A percentile compares a stretch with the other conserved stretches of the same genome.
phyloP scores from a whole-genome alignment of 2,113 vertebrate species.

The Toxotes chatareus region DNA sequence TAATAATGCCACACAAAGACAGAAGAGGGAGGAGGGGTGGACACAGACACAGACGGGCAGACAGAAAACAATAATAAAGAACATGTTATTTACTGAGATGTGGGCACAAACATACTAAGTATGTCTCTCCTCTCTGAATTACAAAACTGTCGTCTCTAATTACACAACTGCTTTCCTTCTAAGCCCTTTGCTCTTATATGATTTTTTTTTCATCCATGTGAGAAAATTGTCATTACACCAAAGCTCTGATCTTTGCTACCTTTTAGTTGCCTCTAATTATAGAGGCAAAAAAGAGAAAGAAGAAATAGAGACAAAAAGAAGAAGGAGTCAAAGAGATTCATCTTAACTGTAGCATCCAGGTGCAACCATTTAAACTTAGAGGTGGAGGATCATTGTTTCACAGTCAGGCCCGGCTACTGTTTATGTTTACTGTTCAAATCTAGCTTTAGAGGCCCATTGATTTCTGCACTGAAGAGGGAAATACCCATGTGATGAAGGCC shows the following conservation, averaged over 20 bases:
- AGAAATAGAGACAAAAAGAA: background rate
- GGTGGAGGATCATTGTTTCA: constrained; percentile 83
- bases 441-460: constrained; percentile 95
- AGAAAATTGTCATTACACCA: background rate
- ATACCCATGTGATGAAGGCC: constrained; percentile 88
- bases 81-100: constrained; percentile 51
- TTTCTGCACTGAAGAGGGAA: constrained; percentile 95
- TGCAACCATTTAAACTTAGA: constrained; percentile 17
- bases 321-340: background rate
- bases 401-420: constrained; percentile 68
- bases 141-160: constrained; percentile 13
- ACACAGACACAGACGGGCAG: constrained; percentile 27
- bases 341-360: background rate
- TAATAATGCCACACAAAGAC: constrained; percentile 91
- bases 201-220: background rate
- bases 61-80: constrained; percentile 60
- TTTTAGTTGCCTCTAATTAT: background rate
- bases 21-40: constrained; percentile 28
- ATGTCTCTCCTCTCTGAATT: constrained; percentile 25
- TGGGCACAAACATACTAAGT: constrained; percentile 1
- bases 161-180: background rate
- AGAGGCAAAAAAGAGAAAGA: background rate
- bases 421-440: constrained; percentile 89
- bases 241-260: background rate
- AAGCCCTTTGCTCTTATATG: background rate